Conservation (phyloP, 2,888 invertebrate genomes). For the Tetanocera ferruginea region DNA sequence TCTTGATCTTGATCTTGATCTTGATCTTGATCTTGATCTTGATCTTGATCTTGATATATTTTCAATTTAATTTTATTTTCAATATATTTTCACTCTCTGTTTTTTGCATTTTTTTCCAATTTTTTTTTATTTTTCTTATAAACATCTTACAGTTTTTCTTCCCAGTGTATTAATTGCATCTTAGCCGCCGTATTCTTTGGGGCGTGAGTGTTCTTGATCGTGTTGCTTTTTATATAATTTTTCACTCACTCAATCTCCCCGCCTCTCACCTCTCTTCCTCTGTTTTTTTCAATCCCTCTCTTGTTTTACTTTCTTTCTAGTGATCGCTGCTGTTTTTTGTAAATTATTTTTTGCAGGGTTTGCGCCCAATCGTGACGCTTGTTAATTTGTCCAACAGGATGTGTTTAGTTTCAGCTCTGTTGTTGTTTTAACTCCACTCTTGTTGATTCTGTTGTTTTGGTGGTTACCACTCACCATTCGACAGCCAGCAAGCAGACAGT, state of each 20-base stretch:
- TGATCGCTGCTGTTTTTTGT: neutral
- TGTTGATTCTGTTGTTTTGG: neutral
- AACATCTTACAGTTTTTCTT: too few species aligned
- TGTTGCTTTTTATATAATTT: conserved; percentile 25
- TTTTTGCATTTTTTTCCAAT: conserved; percentile 2
- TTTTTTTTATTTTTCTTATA: neutral
- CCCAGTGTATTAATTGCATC: conserved; percentile 21
- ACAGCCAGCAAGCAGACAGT: conserved; percentile 31
- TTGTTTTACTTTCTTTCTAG: neutral
- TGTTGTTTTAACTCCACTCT: conserved; percentile 3
- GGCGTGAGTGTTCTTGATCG: conserved; percentile 32
- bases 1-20: too few species aligned
- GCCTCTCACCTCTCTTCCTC: neutral
- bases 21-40: too few species aligned
- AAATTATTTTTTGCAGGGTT: neutral
- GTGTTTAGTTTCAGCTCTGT: conserved; percentile 25
- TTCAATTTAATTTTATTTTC: too few species aligned
- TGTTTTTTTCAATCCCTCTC: neutral
- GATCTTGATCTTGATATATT: too few species aligned
- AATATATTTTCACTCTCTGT: neutral
- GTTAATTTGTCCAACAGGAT: conserved; percentile 39
- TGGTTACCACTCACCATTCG: conserved; percentile 24
- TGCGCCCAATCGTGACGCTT: conserved; percentile 32
- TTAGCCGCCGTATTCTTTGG: neutral
- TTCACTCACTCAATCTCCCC: conserved; percentile 1